phyloP scores from a whole-genome alignment of 2,888 invertebrate species.

The Chloroclysta siterata region DNA sequence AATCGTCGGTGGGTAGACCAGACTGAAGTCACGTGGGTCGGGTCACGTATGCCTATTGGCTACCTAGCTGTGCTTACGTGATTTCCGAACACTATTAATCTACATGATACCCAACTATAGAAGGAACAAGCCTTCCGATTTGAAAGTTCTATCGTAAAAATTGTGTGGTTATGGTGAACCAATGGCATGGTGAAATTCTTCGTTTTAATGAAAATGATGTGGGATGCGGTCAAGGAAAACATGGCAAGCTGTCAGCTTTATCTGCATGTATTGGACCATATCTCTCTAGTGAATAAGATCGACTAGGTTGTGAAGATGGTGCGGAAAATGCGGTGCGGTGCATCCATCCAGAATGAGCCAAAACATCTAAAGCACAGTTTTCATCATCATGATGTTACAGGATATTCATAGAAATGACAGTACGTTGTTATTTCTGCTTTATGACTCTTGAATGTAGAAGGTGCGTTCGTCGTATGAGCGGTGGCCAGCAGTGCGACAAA shows the following conservation, averaged over 20 bases:
- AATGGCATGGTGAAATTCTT: too few species aligned
- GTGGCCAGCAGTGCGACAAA: neutral
- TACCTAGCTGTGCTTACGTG: slow-evolving; percentile 1
- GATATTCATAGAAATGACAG: neutral
- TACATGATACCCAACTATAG: neutral
- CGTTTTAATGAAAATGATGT: too few species aligned
- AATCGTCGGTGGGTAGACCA: neutral
- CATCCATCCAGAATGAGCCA: too few species aligned
- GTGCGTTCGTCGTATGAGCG: neutral
- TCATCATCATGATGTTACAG: neutral
- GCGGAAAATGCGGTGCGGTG: too few species aligned
- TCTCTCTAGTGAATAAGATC: neutral
- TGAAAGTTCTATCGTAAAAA: neutral
- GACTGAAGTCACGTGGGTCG: slow-evolving; percentile 10
- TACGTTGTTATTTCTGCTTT: neutral
- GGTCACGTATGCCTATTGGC: slow-evolving; percentile 8
- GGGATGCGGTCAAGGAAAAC: too few species aligned
- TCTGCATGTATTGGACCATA: neutral
- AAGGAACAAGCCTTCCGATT: neutral
- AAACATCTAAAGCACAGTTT: too few species aligned
- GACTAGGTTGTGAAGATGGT: too few species aligned
- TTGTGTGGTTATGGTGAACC: neutral
- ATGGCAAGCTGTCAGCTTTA: too few species aligned
- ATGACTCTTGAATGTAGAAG: neutral
- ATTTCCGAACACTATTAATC: neutral